Percentiles rank a stretch among this genome's conserved stretches.
Evolutionary conservation across 2,113 vertebrate species (phyloP).

Genomic region (Sylvia atricapilla): DNA sequence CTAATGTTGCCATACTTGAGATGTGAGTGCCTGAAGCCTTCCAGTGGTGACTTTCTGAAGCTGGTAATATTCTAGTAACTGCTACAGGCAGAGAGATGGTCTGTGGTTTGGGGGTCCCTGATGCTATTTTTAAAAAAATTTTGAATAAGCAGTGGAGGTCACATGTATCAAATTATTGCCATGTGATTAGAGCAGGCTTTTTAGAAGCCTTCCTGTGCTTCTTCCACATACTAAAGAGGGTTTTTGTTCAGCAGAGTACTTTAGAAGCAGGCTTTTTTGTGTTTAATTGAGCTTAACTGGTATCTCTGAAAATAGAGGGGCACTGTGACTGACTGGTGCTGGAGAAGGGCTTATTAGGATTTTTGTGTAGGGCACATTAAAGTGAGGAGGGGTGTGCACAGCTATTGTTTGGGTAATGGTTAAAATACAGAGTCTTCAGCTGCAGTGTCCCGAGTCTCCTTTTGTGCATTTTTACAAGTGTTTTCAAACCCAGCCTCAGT

Average conservation of each 20-base stretch:
- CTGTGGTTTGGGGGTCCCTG: not conserved
- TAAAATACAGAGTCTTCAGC: not conserved
- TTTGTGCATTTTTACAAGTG: not conserved
- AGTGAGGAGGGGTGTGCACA: not conserved
- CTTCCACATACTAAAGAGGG: not conserved
- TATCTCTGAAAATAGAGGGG: not conserved
- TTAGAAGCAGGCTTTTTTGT: not conserved
- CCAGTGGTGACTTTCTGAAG: not conserved
- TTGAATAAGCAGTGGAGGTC: not conserved
- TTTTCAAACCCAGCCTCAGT: not conserved
- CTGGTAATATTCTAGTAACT: not conserved
- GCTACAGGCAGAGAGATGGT: not conserved
- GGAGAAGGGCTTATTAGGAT: not conserved
- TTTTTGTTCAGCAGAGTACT: not conserved
- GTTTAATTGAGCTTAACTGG: not conserved
- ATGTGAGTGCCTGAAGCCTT: not conserved
- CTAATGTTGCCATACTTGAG: not conserved
- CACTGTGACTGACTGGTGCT: not conserved
- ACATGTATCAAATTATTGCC: not conserved
- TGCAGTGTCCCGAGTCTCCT: not conserved
- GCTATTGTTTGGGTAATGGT: not conserved
- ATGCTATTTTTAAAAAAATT: too few relatives aligned
- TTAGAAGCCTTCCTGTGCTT: not conserved
- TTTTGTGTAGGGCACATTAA: not conserved
- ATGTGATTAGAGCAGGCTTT: not conserved